Conservation (phyloP, 1,140 invertebrate species). For the Cylas formicarius region DNA sequence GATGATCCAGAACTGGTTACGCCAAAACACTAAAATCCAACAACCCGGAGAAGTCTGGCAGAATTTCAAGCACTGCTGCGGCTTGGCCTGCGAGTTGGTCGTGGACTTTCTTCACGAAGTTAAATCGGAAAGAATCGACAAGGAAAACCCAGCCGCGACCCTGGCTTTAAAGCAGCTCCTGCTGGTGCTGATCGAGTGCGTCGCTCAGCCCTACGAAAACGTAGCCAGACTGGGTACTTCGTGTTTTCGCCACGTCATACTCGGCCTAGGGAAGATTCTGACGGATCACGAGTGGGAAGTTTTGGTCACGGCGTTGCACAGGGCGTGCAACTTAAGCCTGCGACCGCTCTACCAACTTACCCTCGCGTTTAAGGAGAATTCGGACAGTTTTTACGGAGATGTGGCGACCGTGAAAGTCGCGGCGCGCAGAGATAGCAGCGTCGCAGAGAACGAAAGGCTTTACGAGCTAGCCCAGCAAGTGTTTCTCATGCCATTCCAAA, state of each 20-base stretch:
- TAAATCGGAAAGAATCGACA: slow-evolving; percentile 34
- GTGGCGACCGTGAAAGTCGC: slow-evolving; percentile 88
- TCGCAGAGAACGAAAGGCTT: slow-evolving; percentile 72
- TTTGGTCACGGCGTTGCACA: slow-evolving; percentile 67
- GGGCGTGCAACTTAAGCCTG: slow-evolving; percentile 74
- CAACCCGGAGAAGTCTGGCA: slow-evolving; percentile 69
- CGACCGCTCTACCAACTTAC: slow-evolving; percentile 78
- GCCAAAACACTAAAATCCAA: slow-evolving; percentile 59
- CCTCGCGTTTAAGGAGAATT: slow-evolving; percentile 78
- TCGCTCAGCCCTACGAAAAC: slow-evolving; percentile 79
- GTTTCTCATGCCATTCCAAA: slow-evolving; percentile 51
- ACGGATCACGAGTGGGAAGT: slow-evolving; percentile 80
- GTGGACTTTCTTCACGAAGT: slow-evolving; percentile 68
- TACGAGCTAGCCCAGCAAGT: slow-evolving; percentile 81
- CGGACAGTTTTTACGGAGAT: slow-evolving; percentile 89
- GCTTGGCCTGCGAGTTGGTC: slow-evolving; percentile 82
- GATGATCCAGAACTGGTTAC: slow-evolving; percentile 82
- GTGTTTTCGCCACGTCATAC: slow-evolving; percentile 80
- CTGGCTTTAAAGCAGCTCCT: slow-evolving; percentile 81
- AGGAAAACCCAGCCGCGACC: slow-evolving; percentile 55
- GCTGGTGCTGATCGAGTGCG: slow-evolving; percentile 82
- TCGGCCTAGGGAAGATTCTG: slow-evolving; percentile 73
- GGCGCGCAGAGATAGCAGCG: slow-evolving; percentile 74
- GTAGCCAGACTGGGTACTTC: slow-evolving; percentile 87
- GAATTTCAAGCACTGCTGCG: slow-evolving; percentile 90